Base-by-base conservation (phyloP, 2,797 vertebrate genomes). In the Phataginus tetradactyla region DNA sequence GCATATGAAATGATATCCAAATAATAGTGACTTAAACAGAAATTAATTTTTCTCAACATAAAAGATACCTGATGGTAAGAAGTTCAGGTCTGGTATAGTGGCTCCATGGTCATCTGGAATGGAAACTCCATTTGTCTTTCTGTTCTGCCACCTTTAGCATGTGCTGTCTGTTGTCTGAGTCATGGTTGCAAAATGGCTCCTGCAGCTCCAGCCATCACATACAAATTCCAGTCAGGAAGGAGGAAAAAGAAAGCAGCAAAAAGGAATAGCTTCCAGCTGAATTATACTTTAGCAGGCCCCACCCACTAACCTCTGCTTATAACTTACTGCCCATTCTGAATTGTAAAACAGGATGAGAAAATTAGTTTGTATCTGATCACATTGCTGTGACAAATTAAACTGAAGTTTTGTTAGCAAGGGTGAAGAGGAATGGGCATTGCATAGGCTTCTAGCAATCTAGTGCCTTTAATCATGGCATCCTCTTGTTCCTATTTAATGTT, bases 1-100 rank as follows among this genome's bases (percentile, higher is more conserved):
- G 10, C 32, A 15, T 80, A 72, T 86, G 55, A 92, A 97, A 89
- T 55, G 34, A 83, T 63, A 63, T 37, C 25, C 79, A 86, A 78
- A 71, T 75, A 71, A 51, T 49, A 81, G 25, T 80, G 45, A 3
- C 66, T 84, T 94, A 90, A 75, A 37, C 53, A 92, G 39, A 92
- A 75, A 87, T 32, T 4, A 20, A 6, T 92, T 81, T 92, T 77
- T 83, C 92, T 85, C 72, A 94, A 79, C 20, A 25, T 71, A 55
- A 90, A 91, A 51, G 37, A 66, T 86, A 29, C 37, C 61, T 71
- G 49, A 25, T 71, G 79, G 45, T 61, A 66, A 68, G 80, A 78
- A 69, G 18, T 34, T 64, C 13, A 55, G 66, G 75, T 13, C 17
- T 78, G 7, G 29, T 9, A 20, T 5, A 42, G 25, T 39, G 45